Evolutionary conservation across 2,113 vertebrate genomes (phyloP), one percentile per base, ranked within the genome.

Genomic region (Pelecanus crispus): DNA sequence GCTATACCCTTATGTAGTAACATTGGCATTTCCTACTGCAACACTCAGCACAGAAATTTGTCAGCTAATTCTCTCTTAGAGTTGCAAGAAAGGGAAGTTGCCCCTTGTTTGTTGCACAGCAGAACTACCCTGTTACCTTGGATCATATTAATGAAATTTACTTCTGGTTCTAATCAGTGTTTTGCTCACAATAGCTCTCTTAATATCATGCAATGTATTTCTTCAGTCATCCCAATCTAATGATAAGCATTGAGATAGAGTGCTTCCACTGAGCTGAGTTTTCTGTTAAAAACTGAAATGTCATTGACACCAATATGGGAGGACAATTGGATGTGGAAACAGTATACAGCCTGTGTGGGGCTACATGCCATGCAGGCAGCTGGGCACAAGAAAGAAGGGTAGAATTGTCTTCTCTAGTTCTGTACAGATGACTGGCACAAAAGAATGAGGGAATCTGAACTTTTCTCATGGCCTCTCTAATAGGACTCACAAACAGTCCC

Each of bases 331-430:
- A 31, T 70, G 14, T 45, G 24, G 9, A 38, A 84, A 50, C 9
- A 81, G 4, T 10, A 50, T 34, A 22, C 4, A 66, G 14, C 24
- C 28, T 65, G 0, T n/a, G 24, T 70, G 49, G 11, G 9, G 1
- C 22, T 73, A n/a, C 0, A 0, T 14, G n/a, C 6, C 66, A 3
- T 40, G 19, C 36, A 75, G 36, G 32, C 20, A 50, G 9, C 38
- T 74, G 14, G 36, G 12, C 26, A 10, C 31, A 72, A 31, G 49
- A 65, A 36, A 40, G 50, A 52, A 56, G 10, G 7, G 10, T 56
- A 11, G 31, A 77, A 47, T 20, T 28, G 17, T 19, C 22, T 84
- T 65, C 34, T 45, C n/a, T 88, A 32, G 12, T 13, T 66, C 38
- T 32, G 20, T 61, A 26, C 28, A 67, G 38, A 15, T 25, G 20